Evolutionary conservation across 2,113 vertebrate genomes (phyloP), one percentile per base, ranked within the genome.

Genomic region (Emydocephalus ijimae): DNA sequence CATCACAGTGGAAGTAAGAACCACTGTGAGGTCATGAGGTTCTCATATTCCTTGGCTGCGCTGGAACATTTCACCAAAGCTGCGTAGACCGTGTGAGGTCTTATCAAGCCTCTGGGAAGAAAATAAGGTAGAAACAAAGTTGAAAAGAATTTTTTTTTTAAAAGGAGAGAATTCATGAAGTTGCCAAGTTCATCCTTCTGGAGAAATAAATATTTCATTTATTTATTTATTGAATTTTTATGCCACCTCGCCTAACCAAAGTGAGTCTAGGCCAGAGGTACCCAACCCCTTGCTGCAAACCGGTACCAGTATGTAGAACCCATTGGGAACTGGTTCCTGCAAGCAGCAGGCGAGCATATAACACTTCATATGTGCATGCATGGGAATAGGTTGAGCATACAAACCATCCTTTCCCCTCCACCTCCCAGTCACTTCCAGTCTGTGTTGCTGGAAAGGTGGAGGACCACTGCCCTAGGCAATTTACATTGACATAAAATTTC

Each of bases 21-120:
- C 59, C 59, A 85, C 45, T 87, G 34, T 87, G 91, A 87, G 56
- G 91, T 91, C 91, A 91, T 50, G 52, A 91, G 10, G 48, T 87
- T 87, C 91, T 91, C 29, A 87, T 23, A 64, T 87, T 87, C 85
- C 57, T 87, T 91, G 57, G 85, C 87, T 91, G 23, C 12, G 14
- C 48, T 87, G n/a, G 26, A 91, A 50, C 15, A 23, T 43, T 59
- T 85, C 15, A 57, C 20, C 90, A 59, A 48, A 61, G 26, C 87
- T 43, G 56, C 34, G 50, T 56, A 91, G 2, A 50, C 56, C 23
- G 34, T 87, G 43, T 29, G 18, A 34, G 29, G 48, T 9, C 48
- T 50, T 61, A 91, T 24, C 23, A 87, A 87, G 15, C n/a, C 45
- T 45, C 48, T 8, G 43, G 64, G 26, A 87, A 48, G 4, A 64